Conservation (phyloP, 37 sponge, comb jelly and placozoan genomes). For the Amphimedon queenslandica region DNA sequence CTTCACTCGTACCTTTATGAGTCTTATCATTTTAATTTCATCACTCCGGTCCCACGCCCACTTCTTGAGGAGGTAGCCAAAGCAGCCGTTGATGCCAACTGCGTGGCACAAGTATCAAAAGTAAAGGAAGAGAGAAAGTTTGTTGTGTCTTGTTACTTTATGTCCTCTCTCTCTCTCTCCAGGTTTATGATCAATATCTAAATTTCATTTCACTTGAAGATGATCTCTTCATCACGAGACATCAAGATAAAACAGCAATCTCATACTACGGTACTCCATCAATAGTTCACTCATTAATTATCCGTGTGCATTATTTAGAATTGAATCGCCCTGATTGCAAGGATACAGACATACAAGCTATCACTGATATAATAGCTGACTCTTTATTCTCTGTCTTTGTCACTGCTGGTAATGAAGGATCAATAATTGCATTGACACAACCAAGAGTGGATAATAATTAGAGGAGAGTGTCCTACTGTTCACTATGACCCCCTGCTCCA, state of each 20-base stretch:
- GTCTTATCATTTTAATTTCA: conserved; percentile 86
- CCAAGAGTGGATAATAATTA: too few species aligned
- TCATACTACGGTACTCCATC: conserved; percentile 91
- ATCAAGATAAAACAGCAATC: conserved; percentile 51
- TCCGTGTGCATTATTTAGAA: conserved; percentile 32
- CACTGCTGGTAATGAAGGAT: conserved; percentile 65
- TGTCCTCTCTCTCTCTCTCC: background rate
- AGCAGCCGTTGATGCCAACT: conserved; percentile 68
- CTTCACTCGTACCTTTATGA: conserved; percentile 81
- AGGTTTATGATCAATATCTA: conserved; percentile 95
- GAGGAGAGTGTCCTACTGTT: too few species aligned
- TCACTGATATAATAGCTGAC: conserved; percentile 75
- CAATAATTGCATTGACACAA: background rate
- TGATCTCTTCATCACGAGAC: conserved; percentile 78
- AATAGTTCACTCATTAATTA: background rate
- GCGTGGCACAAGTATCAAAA: conserved; percentile 66
- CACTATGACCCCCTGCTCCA: too few species aligned
- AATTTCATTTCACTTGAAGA: conserved; percentile 92
- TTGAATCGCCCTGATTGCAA: conserved; percentile 79
- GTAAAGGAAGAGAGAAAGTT: conserved; percentile 26
- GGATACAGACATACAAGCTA: conserved; percentile 77
- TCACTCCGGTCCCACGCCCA: conserved; percentile 79
- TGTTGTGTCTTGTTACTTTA: background rate
- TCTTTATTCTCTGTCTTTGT: conserved; percentile 94
- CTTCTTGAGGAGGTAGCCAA: conserved; percentile 88